phyloP scores from a whole-genome alignment of 2,888 invertebrate species.

The Cantharis flavilabris region DNA sequence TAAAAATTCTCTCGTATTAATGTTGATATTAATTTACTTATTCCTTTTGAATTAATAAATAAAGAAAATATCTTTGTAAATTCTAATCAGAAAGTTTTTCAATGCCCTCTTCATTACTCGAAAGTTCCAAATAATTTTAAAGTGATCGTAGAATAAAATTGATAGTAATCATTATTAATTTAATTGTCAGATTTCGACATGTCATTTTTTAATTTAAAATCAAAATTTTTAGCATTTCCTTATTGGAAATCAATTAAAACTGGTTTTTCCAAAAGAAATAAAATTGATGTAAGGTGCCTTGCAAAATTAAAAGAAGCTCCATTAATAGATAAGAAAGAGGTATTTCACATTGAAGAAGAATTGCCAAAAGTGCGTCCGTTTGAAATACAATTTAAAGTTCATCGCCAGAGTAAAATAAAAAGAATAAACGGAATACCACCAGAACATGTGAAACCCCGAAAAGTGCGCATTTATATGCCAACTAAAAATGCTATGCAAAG shows the following conservation, averaged over 20 bases:
- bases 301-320: neutral
- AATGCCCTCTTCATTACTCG: no score
- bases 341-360: neutral
- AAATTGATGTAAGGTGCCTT: neutral
- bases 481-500: constrained; percentile 97
- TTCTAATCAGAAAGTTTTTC: no score
- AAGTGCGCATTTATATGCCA: constrained; percentile 88
- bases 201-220: neutral
- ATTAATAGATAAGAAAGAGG: neutral
- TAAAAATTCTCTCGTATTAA: no score
- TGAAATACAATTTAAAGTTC: neutral
- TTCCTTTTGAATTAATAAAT: no score
- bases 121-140: neutral
- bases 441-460: constrained; percentile 82
- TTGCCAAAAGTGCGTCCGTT: neutral
- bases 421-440: constrained; percentile 82
- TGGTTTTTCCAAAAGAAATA: neutral
- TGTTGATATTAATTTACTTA: no score
- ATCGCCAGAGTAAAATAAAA: neutral
- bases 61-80: no score
- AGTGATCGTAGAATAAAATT: neutral
- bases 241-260: neutral
- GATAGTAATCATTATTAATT: neutral
- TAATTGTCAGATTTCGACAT: neutral
- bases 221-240: neutral